Evolutionary conservation across 2,113 vertebrate genomes (phyloP).

Genomic region (Lamprologus speciosus): DNA sequence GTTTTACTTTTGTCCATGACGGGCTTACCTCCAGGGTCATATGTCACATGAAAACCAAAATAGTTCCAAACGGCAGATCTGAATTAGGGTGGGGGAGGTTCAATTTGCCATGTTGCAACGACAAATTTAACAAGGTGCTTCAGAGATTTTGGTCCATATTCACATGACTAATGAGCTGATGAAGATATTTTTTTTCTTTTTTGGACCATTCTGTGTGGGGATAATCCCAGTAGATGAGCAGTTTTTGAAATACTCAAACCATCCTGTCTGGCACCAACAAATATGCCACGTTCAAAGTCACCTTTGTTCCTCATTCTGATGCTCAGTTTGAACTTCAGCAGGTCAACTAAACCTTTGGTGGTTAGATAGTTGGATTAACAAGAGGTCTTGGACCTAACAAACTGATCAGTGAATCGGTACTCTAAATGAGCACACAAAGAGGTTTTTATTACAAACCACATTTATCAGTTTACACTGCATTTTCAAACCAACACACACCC

Average conservation of each 20-base stretch:
- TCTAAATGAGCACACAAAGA: background rate
- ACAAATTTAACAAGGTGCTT: background rate
- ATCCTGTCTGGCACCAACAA: background rate
- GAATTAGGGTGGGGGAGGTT: too few species aligned
- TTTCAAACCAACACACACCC: background rate
- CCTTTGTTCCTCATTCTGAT: background rate
- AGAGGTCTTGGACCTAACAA: background rate
- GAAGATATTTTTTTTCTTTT: background rate
- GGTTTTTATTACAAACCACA: background rate
- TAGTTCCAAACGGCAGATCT: too few species aligned
- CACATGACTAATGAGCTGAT: background rate
- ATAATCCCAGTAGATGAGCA: background rate
- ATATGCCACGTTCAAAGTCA: background rate
- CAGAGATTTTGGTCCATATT: background rate
- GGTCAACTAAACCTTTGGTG: background rate
- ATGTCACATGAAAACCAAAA: background rate
- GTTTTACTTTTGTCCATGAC: background rate
- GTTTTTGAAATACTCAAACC: background rate
- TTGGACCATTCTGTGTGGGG: background rate
- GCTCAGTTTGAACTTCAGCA: background rate
- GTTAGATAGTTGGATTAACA: background rate
- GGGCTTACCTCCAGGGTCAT: rapidly evolving
- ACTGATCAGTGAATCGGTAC: background rate
- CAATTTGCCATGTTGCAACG: background rate
- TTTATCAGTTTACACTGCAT: background rate